A percentile compares a stretch with the other conserved stretches of the same genome.
Conservation (phyloP, 2,113 vertebrate species). For the Scomber scombrus region DNA sequence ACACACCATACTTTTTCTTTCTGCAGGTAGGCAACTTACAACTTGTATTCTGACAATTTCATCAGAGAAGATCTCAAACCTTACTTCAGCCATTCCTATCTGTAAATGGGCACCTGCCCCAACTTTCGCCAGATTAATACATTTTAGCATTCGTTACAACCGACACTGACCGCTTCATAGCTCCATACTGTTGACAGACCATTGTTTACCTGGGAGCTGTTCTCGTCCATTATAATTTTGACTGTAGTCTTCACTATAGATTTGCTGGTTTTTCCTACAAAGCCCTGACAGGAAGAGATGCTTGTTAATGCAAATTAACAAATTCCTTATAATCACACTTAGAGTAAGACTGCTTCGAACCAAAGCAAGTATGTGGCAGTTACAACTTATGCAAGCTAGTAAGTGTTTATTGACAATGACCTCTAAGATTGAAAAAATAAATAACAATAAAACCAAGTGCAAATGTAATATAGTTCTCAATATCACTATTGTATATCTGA, state of each 20-base stretch:
- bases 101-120: background rate
- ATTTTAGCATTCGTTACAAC: background rate
- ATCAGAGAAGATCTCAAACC: background rate
- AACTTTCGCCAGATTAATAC: background rate
- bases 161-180: background rate
- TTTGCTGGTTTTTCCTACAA: constrained; percentile 83
- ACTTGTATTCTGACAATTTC: background rate
- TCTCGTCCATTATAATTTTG: constrained; percentile 88
- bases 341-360: background rate
- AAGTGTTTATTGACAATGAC: background rate
- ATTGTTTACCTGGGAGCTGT: constrained; percentile 88
- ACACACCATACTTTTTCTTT: too few relatives aligned
- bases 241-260: constrained; percentile 89
- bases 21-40: accelerated
- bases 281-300: constrained; percentile 81
- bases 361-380: background rate
- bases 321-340: background rate
- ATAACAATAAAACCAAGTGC: background rate
- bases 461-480: background rate
- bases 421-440: constrained; percentile 1
- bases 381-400: background rate
- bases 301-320: constrained; percentile 16
- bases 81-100: background rate
- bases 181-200: background rate
- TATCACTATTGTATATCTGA: too few relatives aligned